phyloP scores from a whole-genome alignment of 2,888 invertebrate genomes.

The Andrena dorsata region DNA sequence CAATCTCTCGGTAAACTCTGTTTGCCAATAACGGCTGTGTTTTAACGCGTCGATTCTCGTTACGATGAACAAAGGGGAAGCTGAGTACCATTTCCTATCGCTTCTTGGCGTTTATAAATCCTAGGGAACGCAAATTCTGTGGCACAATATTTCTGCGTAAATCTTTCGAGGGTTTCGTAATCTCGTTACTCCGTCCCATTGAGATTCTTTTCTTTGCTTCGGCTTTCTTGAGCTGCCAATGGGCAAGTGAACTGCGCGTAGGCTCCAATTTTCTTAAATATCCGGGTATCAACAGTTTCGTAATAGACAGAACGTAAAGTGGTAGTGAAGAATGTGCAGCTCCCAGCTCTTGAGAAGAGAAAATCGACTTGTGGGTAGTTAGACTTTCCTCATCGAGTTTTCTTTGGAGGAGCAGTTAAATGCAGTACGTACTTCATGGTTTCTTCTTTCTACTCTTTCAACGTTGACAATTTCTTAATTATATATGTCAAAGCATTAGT shows the following conservation, averaged over 20 bases:
- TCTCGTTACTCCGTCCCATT: constrained; percentile 31
- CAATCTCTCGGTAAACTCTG: too few relatives aligned
- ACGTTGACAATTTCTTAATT: too few relatives aligned
- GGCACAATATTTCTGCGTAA: constrained; percentile 15
- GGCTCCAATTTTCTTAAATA: constrained; percentile 42
- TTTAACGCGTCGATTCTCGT: too few relatives aligned
- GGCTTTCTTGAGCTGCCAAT: constrained; percentile 20
- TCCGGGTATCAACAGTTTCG: constrained; percentile 34
- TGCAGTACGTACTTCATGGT: too few relatives aligned
- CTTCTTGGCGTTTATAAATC: background rate
- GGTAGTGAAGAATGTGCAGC: constrained; percentile 1
- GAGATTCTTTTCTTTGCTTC: background rate
- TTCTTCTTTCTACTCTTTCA: too few relatives aligned
- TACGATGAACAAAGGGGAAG: too few relatives aligned
- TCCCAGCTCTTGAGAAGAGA: constrained; percentile 11
- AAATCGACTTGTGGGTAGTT: background rate
- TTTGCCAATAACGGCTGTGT: too few relatives aligned
- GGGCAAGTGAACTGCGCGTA: constrained; percentile 9
- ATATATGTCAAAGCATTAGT: too few relatives aligned
- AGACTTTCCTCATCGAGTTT: background rate
- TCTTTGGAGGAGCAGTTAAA: too few relatives aligned
- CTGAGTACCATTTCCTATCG: too few relatives aligned
- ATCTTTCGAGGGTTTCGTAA: constrained; percentile 53
- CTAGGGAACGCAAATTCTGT: background rate
- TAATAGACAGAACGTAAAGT: constrained; percentile 24